Evolutionary conservation across 2,113 vertebrate genomes (phyloP).

Genomic region (Lampris incognitus): DNA sequence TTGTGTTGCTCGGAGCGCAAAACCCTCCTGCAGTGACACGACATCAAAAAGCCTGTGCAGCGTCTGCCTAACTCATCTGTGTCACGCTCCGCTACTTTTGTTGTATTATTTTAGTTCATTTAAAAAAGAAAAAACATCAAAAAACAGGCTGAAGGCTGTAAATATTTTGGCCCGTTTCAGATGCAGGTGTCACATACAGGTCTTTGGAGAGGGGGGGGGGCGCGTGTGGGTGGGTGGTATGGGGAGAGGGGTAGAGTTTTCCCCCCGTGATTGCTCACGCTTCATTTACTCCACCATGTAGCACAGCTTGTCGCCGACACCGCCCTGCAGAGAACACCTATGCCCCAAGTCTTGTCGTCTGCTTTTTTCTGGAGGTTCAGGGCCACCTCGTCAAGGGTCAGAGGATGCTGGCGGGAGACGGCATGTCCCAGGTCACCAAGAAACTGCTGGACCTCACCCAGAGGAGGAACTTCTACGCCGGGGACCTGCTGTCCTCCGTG

Average conservation of each 20-base stretch:
- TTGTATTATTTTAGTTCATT: slow-evolving; percentile 73
- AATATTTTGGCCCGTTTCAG: slow-evolving; percentile 57
- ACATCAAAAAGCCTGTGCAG: slow-evolving; percentile 33
- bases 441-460: slow-evolving; percentile 96
- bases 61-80: slow-evolving; percentile 66
- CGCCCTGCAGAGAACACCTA: slow-evolving; percentile 53
- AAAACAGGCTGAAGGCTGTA: slow-evolving; percentile 65
- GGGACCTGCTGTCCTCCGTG: slow-evolving; percentile 95
- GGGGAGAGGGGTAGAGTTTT: slow-evolving; percentile 48
- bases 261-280: slow-evolving; percentile 62
- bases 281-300: slow-evolving; percentile 65
- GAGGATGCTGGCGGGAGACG: slow-evolving; percentile 92
- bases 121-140: slow-evolving; percentile 24
- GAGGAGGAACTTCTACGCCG: slow-evolving; percentile 97
- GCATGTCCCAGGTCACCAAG: slow-evolving; percentile 99
- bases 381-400: slow-evolving; percentile 98
- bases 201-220: slow-evolving; percentile 6
- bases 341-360: slow-evolving; percentile 73
- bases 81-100: slow-evolving; percentile 77
- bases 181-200: slow-evolving; percentile 68
- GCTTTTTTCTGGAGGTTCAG: slow-evolving; percentile 89
- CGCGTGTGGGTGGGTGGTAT: no score
- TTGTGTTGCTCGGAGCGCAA: no score
- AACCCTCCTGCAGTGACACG: no score
- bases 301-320: slow-evolving; percentile 10